phyloP scores from a whole-genome alignment of 2,888 invertebrate species.

The Strigamia crassipes region DNA sequence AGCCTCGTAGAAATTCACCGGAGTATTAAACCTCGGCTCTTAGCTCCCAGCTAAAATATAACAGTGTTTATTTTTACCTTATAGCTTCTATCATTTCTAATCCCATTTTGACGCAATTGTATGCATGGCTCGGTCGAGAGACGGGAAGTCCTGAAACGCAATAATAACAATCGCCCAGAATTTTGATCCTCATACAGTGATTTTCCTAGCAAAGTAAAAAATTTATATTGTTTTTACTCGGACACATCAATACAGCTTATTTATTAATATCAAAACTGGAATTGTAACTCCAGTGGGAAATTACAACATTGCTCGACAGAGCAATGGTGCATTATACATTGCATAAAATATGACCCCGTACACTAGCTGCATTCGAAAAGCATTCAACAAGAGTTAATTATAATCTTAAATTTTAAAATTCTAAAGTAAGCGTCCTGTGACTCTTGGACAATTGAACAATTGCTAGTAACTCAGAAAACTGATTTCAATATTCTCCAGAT shows the following conservation, averaged over 20 bases:
- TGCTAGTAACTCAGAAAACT: no score
- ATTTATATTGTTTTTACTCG: conserved; percentile 47
- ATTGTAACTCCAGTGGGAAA: not conserved
- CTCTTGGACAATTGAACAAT: no score
- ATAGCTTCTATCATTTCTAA: conserved; percentile 95
- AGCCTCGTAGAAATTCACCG: not conserved
- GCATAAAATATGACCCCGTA: no score
- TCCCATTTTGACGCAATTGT: conserved; percentile 95
- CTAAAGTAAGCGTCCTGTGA: no score
- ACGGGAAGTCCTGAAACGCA: conserved; percentile 92
- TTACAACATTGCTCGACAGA: not conserved
- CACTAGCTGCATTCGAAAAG: no score
- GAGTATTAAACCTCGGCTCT: not conserved
- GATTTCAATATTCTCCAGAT: no score
- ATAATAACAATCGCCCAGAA: conserved; percentile 94
- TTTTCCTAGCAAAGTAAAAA: conserved; percentile 72
- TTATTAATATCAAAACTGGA: conserved; percentile 31
- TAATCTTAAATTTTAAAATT: no score
- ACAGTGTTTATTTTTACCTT: conserved; percentile 65
- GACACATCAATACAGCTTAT: conserved; percentile 14
- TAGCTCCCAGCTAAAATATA: not conserved
- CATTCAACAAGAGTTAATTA: no score
- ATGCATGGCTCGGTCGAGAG: conserved; percentile 89
- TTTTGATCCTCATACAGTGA: conserved; percentile 94
- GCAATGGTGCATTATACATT: no score